These are phyloP conservation scores for Cheilosia soror DNA, from an alignment of 2,888 invertebrate species.

Conservation along the genomic window DNA sequence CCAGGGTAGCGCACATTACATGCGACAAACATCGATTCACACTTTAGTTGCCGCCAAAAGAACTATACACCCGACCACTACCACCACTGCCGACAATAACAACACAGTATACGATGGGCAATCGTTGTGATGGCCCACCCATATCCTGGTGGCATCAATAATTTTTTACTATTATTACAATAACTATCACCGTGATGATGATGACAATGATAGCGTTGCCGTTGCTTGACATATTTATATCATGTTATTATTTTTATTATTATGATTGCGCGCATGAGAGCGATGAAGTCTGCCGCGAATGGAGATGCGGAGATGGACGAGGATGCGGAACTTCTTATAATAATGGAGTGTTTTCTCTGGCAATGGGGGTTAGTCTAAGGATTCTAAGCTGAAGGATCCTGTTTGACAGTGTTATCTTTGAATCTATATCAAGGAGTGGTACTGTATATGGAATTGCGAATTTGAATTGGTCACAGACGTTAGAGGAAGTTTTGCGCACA, in stretches of 20 bases:
- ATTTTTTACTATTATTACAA: constrained; percentile 75
- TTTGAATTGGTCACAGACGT: constrained; percentile 68
- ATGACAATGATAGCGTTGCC: constrained; percentile 62
- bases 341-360: not conserved
- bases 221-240: constrained; percentile 73
- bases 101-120: constrained; percentile 32
- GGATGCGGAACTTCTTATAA: not conserved
- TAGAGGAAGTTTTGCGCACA: constrained; percentile 62
- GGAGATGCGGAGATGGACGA: constrained; percentile 3
- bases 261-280: constrained; percentile 41
- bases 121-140: constrained; percentile 65
- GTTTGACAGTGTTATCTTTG: constrained; percentile 61
- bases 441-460: constrained; percentile 26
- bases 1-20: constrained; percentile 43
- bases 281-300: constrained; percentile 15
- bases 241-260: constrained; percentile 75
- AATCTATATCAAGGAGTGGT: constrained; percentile 28
- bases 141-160: constrained; percentile 75
- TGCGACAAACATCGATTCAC: constrained; percentile 70
- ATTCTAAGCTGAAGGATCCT: constrained; percentile 6
- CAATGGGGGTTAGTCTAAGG: constrained; percentile 6
- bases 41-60: constrained; percentile 43
- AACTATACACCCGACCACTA: not conserved
- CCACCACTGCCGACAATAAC: not conserved
- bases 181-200: constrained; percentile 71